phyloP scores from a whole-genome alignment of 2,888 invertebrate genomes.

The Carcina quercana region DNA sequence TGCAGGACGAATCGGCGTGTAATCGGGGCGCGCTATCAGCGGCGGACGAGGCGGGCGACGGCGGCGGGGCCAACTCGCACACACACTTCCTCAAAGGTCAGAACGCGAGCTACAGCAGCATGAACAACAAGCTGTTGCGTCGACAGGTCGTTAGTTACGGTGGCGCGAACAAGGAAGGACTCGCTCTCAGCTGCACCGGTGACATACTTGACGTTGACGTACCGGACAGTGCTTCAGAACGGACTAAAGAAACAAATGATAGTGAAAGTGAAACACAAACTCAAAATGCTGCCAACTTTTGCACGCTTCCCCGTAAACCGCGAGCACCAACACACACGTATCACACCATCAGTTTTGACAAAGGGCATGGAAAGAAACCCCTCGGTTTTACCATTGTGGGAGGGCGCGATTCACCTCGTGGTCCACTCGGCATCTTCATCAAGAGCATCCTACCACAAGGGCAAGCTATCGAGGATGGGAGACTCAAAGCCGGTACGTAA shows the following conservation, averaged over 20 bases:
- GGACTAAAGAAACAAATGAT: constrained; percentile 44
- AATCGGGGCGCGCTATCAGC: constrained; percentile 64
- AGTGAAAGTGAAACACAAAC: constrained; percentile 55
- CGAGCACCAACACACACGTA: constrained; percentile 80
- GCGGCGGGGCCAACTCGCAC: constrained; percentile 40
- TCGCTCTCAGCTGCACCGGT: constrained; percentile 56
- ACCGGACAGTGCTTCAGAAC: constrained; percentile 43
- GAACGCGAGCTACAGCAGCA: constrained; percentile 76
- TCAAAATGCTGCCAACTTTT: constrained; percentile 77
- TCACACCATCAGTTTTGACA: constrained; percentile 83
- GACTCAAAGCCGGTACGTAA: constrained; percentile 82
- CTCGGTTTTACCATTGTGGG: constrained; percentile 94
- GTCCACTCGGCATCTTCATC: constrained; percentile 89
- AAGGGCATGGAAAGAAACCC: constrained; percentile 87
- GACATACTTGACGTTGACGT: constrained; percentile 57
- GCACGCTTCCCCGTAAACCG: constrained; percentile 82
- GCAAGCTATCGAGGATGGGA: constrained; percentile 88
- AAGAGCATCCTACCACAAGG: constrained; percentile 89
- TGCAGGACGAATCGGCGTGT: constrained; percentile 71
- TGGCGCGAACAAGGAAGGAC: constrained; percentile 59
- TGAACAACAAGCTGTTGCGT: constrained; percentile 75
- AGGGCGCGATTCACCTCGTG: constrained; percentile 88
- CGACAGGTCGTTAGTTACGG: constrained; percentile 73
- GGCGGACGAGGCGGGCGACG: constrained; percentile 55
- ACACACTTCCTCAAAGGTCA: constrained; percentile 77